Evolutionary conservation across 2,888 invertebrate genomes (phyloP), one percentile per base, ranked within the genome.

Genomic region (Spisula subtruncata): DNA sequence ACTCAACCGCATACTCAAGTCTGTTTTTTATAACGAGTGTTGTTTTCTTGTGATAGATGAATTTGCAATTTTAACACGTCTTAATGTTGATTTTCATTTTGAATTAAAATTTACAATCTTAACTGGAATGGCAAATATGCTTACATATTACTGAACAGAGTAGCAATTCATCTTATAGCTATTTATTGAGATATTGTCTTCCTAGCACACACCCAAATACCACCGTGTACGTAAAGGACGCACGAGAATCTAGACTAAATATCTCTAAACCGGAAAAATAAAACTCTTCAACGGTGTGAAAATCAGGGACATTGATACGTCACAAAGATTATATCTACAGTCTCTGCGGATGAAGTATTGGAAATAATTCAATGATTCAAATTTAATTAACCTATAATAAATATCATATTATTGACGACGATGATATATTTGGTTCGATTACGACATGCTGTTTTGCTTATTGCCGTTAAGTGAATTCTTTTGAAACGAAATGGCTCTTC

Each of bases 391-490:
- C 4, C 35, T 16, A 16, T 75, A 32, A 75, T 75, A 32, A 75
- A 75, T 32, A 32, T 8, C 41, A 41, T 75, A 32, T n/a, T 75
- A 75, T 35, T 18, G 14, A 2, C 25, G 5, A 75, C 5, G 32
- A 35, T 18, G 29, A 35, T 75, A 32, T 16, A 75, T n/a, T 25
- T 75, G 0, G 29, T 18, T 18, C 10, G 12, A 18, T 75, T 75
- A 75, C 75, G 18, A 32, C 35, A n/a, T n/a, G 16, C 8, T 32
- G 35, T 35, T 75, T 25, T 35, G 29, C 16, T 75, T 75, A 75
- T 75, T 75, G 35, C 75, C 2, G 29, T 75, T 32, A 32, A 75
- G 75, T 75, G 75, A 75, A 75, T 75, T 75, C 75, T 75, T 75
- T 35, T 20, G 35, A 35, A 75, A 32, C 32, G 35, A 75, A n/a